phyloP scores from a whole-genome alignment of 2,113 vertebrate species.

The Callopanchax toddi region DNA sequence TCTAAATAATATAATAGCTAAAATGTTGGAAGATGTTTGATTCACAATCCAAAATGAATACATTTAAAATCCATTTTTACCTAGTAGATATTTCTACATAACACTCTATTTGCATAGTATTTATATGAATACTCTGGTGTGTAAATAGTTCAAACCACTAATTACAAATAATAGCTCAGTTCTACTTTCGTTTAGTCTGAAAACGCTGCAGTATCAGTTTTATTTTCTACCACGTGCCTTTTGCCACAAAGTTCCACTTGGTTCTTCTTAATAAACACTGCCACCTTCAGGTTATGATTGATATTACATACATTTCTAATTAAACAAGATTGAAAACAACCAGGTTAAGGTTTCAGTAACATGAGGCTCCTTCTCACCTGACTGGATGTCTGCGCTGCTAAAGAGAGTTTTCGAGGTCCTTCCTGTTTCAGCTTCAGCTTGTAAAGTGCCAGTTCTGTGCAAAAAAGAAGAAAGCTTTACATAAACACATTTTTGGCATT shows the following conservation, averaged over 20 bases:
- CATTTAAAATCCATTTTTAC: background rate
- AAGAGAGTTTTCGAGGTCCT: slow-evolving; percentile 80
- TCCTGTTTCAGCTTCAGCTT: slow-evolving; percentile 85
- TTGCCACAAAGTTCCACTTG: too few relatives aligned
- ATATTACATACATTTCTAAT: background rate
- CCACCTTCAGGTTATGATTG: slow-evolving; percentile 46
- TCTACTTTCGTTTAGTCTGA: slow-evolving; percentile 74
- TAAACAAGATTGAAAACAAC: too few relatives aligned
- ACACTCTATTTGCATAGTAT: too few relatives aligned
- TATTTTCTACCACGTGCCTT: slow-evolving; percentile 52
- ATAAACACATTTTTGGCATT: background rate
- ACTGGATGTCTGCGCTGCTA: slow-evolving; percentile 56
- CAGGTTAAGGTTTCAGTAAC: background rate
- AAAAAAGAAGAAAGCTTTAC: background rate
- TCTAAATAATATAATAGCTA: too few relatives aligned
- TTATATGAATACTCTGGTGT: too few relatives aligned
- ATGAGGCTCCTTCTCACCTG: slow-evolving; percentile 76
- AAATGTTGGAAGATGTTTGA: too few relatives aligned
- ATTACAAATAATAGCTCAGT: too few relatives aligned
- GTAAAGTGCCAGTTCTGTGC: slow-evolving; percentile 82
- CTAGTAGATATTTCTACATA: background rate
- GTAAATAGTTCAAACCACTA: too few relatives aligned
- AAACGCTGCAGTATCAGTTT: slow-evolving; percentile 55
- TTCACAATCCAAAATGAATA: background rate
- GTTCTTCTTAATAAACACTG: slow-evolving; percentile 25